A percentile compares a stretch with the other conserved stretches of the same genome.
These are phyloP conservation scores for Tinea trinotella DNA, from an alignment of 2,888 invertebrate species.

Conservation along the genomic window DNA sequence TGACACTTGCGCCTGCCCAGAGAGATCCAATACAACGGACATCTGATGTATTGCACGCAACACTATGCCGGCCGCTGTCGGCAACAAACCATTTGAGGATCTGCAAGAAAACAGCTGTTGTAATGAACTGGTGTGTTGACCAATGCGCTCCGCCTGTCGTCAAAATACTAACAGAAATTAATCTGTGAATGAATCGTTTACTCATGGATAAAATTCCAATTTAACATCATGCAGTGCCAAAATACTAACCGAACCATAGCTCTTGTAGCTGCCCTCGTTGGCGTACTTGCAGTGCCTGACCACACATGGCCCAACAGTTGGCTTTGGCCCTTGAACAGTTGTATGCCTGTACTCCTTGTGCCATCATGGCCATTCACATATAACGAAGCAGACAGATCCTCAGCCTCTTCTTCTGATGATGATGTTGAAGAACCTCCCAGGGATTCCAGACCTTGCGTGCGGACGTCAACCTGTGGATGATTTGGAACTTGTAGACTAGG, in stretches of 20 bases:
- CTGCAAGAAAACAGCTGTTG: background rate
- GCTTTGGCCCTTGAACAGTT: slow-evolving; percentile 86
- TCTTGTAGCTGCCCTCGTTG: slow-evolving; percentile 87
- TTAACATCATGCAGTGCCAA: too few species aligned
- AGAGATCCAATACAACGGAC: slow-evolving; percentile 26
- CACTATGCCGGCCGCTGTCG: background rate
- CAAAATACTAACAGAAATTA: too few species aligned
- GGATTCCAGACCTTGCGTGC: slow-evolving; percentile 78
- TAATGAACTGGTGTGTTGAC: too few species aligned
- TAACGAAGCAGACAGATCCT: slow-evolving; percentile 84
- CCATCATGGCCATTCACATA: slow-evolving; percentile 94
- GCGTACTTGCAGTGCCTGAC: slow-evolving; percentile 59
- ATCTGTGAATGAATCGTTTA: too few species aligned
- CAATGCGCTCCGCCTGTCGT: too few species aligned
- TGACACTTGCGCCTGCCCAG: slow-evolving; percentile 32
- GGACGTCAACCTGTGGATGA: slow-evolving; percentile 5
- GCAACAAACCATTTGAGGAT: background rate
- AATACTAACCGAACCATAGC: background rate
- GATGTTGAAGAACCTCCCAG: slow-evolving; percentile 86
- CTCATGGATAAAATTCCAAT: too few species aligned
- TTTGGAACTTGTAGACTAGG: too few species aligned
- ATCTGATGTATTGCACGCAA: slow-evolving; percentile 23
- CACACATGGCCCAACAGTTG: slow-evolving; percentile 41
- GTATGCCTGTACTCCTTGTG: slow-evolving; percentile 87
- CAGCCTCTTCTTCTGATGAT: too few species aligned